Evolutionary conservation across 2,888 invertebrate species (phyloP), one percentile per base, ranked within the genome.

Genomic region (Amphimallon solstitiale): DNA sequence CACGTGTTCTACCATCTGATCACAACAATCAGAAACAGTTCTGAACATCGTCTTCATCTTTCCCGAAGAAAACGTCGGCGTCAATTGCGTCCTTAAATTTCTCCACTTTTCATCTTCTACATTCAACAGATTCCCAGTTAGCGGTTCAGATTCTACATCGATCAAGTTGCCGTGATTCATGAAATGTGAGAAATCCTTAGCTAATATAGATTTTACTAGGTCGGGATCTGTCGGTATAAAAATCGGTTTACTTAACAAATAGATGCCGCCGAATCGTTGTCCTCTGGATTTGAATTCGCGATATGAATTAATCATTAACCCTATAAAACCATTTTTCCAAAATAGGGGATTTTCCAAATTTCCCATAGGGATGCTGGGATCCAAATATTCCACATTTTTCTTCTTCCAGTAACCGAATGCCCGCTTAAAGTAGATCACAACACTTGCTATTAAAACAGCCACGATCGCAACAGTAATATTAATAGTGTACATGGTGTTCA

Each of bases 181-280:
- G 66, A 89, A 89, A 73, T 86, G 79, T 2, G 79, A 80, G 67
- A 87, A 89, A 70, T 89, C 88, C 69, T 84, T 86, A 23, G 85
- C 83, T 72, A 88, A 73, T 14, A 89, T 79, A 46, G 82, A 81
- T 46, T 72, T 73, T 19, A 72, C 38, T 37, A 68, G 59, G 40
- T 67, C 70, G 10, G 51, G 48, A 60, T 68, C 63, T 1, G 69
- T 49, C n/a, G 59, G 37, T 17, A 70, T 45, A n/a, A 63, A 65
- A 35, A 48, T 15, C 7, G 71, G 66, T 14, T 21, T 12, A n/a
- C 84, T 29, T 1, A 46, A 12, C 10, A 60, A n/a, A 15, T 65
- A 65, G 12, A 65, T 43, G 1, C 61, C 65, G 9, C 62, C 48
- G 12, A 65, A 46, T 29, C 46, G 46, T 14, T 21, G 4, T 3